Conservation (phyloP, 2,797 vertebrate species). For the Rhabdophis nuchalis region DNA sequence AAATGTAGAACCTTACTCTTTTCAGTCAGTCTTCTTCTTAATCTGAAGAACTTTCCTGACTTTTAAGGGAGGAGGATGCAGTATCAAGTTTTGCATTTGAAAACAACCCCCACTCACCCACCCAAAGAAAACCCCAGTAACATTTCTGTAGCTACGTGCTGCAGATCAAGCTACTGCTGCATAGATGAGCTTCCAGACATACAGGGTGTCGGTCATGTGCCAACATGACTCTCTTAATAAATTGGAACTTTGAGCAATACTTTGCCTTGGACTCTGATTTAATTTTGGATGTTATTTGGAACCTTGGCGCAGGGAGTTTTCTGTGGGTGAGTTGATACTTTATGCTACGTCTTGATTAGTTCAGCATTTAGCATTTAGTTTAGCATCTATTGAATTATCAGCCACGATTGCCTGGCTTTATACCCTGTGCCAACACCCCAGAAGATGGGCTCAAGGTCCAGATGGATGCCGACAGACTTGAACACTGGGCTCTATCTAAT, state of each 20-base stretch:
- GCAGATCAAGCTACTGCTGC: not conserved
- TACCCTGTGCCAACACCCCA: not conserved
- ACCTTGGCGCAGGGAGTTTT: not conserved
- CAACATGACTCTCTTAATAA: no score
- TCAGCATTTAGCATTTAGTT: no score
- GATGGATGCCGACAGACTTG: not conserved
- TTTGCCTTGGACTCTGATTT: no score
- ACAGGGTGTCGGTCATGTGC: no score
- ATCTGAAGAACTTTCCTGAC: slow-evolving; percentile 24
- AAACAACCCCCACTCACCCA: not conserved
- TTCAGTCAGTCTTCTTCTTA: slow-evolving; percentile 43
- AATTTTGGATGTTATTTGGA: no score
- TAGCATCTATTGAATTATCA: not conserved
- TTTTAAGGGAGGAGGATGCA: not conserved
- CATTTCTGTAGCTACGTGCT: not conserved
- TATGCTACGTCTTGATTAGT: not conserved
- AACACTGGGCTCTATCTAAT: not conserved
- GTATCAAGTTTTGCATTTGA: not conserved
- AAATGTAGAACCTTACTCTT: no score
- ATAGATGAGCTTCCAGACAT: not conserved
- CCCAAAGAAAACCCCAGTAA: no score
- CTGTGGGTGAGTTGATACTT: not conserved
- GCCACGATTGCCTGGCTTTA: not conserved
- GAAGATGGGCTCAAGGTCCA: not conserved
- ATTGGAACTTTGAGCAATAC: no score